Evolutionary conservation across 1,140 invertebrate species (phyloP), one percentile per base, ranked within the genome.

Genomic region (Pogonognathellus flavescens): DNA sequence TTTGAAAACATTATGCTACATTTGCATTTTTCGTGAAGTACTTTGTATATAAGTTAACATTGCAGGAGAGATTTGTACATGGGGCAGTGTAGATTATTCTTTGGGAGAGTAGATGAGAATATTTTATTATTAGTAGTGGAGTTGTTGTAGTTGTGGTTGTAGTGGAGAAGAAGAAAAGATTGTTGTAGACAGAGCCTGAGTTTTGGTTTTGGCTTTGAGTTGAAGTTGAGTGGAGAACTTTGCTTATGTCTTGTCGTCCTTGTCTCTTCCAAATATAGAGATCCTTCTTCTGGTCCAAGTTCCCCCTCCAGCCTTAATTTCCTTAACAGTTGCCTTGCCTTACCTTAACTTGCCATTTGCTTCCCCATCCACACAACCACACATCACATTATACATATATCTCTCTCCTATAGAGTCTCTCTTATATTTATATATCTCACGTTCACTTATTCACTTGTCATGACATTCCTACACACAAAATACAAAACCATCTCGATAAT

Each of bases 291-390:
- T 76, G 70, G 70, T 76, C 13, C 70, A 76, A 76, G 70, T 76
- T 76, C 70, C 41, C 70, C 70, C 70, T 76, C 70, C 31, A 76
- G 70, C 70, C 70, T 76, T 76, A 76, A 76, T 76, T 76, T 76
- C 70, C 70, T 76, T 76, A 49, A 25, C 25, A 76, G 70, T 76
- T 76, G 41, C 70, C 70, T 76, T 76, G 70, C 70, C 31, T 76
- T 76, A 16, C 70, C 41, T 31, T 18, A 31, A n/a, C 31, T 49
- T 76, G 25, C 41, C 31, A 3, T 3, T 76, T 76, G 25, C 70
- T 41, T 41, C 41, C 25, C 70, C 70, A n/a, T 18, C 25, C 70
- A 41, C 22, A 76, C 70, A 31, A 66, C 20, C 20, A 66, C 22
- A 20, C 22, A 20, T 25, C 62, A 66, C 62, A 66, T 5, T 16